Conservation (phyloP, 1,140 invertebrate genomes). For the Contarinia nasturtii region DNA sequence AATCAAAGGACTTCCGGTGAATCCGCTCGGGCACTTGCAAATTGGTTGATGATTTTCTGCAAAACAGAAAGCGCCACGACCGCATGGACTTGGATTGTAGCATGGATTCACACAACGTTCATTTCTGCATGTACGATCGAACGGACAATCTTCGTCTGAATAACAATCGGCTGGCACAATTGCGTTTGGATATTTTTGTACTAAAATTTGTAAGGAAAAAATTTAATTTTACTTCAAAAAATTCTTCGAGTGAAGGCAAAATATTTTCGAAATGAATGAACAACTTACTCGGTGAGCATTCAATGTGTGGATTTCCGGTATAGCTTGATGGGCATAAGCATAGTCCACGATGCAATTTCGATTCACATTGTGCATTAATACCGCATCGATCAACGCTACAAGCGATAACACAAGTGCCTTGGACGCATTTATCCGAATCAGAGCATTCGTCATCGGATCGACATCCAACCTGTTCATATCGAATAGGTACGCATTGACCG, state of each 20-base stretch:
- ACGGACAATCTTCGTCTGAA: constrained; percentile 50
- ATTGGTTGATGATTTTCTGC: constrained; percentile 50
- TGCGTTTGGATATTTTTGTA: constrained; percentile 26
- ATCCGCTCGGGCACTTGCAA: constrained; percentile 61
- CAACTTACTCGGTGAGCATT: constrained; percentile 47
- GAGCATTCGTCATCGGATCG: constrained; percentile 49
- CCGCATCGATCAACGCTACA: constrained; percentile 62
- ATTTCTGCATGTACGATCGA: constrained; percentile 52
- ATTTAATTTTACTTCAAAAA: background rate
- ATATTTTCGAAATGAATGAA: too few species aligned
- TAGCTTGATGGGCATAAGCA: constrained; percentile 64
- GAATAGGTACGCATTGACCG: constrained; percentile 40
- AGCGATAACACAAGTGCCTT: constrained; percentile 57
- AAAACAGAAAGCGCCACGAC: constrained; percentile 55
- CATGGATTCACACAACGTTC: constrained; percentile 65
- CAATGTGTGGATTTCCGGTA: constrained; percentile 60
- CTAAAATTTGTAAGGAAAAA: constrained; percentile 11
- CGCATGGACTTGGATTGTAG: constrained; percentile 41
- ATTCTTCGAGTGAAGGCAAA: too few species aligned
- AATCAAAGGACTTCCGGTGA: constrained; percentile 48
- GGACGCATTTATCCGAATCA: constrained; percentile 47
- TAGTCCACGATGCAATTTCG: constrained; percentile 48
- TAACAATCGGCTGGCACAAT: constrained; percentile 45
- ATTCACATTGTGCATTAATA: constrained; percentile 63
- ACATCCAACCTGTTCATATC: constrained; percentile 22